Conservation (phyloP, 2,797 vertebrate species). For the Crypturellus tataupa region DNA sequence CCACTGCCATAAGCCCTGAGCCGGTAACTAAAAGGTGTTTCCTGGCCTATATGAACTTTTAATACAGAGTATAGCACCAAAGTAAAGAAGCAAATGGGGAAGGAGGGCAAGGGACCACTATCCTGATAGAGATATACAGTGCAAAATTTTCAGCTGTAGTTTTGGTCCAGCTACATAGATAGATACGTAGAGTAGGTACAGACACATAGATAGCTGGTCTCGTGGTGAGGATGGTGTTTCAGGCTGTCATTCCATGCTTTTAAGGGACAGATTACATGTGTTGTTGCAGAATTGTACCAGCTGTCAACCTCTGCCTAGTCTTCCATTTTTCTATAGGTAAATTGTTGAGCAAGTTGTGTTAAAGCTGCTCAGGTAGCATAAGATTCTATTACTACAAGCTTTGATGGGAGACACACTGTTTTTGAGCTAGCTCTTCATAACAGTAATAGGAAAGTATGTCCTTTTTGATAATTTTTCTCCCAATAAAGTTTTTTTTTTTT, state of each 20-base stretch:
- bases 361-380: background rate
- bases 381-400: background rate
- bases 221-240: background rate
- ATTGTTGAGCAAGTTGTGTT: background rate
- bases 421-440: background rate
- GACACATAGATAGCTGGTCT: background rate
- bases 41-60: background rate
- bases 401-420: background rate
- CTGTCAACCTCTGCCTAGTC: background rate
- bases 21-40: background rate
- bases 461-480: background rate
- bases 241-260: background rate
- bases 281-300: background rate
- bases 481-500: background rate
- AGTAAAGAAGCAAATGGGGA: background rate
- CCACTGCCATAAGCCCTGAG: rapidly evolving
- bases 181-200: too few species aligned
- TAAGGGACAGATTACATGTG: background rate
- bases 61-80: background rate
- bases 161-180: background rate
- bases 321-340: background rate
- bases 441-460: background rate
- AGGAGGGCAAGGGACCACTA: background rate
- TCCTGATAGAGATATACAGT: background rate
- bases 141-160: background rate